Percentiles rank a stretch among this genome's conserved stretches.
Conservation (phyloP, 2,888 invertebrate genomes). For the Luperina nickerlii region DNA sequence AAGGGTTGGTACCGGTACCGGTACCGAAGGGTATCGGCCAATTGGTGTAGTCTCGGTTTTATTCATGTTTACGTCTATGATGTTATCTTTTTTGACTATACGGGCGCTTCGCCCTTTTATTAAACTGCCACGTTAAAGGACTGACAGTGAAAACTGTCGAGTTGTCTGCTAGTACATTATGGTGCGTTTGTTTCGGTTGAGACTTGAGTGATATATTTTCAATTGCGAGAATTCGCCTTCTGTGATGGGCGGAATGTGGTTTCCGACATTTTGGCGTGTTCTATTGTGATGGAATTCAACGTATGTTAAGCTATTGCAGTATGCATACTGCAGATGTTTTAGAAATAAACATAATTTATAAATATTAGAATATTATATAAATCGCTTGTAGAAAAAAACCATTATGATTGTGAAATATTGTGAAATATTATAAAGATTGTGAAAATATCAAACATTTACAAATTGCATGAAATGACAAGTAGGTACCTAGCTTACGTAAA, state of each 20-base stretch:
- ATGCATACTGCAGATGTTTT: slow-evolving; percentile 11
- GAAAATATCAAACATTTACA: not conserved
- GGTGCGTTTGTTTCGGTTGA: slow-evolving; percentile 38
- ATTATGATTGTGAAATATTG: not conserved
- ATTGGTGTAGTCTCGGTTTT: slow-evolving; percentile 78
- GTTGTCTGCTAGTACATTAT: slow-evolving; percentile 53
- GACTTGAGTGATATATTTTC: slow-evolving; percentile 44
- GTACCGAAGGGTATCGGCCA: slow-evolving; percentile 86
- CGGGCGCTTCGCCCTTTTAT: slow-evolving; percentile 86
- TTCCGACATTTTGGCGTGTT: slow-evolving; percentile 43
- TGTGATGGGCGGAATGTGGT: slow-evolving; percentile 44
- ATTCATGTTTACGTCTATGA: slow-evolving; percentile 85
- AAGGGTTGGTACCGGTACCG: slow-evolving; percentile 66
- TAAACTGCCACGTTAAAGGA: slow-evolving; percentile 79
- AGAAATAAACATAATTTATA: not conserved
- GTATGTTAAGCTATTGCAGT: slow-evolving; percentile 18
- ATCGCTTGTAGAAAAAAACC: not conserved
- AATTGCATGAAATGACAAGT: not conserved
- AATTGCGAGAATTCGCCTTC: slow-evolving; percentile 30
- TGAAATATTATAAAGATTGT: not conserved
- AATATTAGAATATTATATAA: not conserved
- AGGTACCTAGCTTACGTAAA: not conserved
- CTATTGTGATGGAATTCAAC: slow-evolving; percentile 19
- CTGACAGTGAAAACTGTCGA: slow-evolving; percentile 71
- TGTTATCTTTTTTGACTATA: slow-evolving; percentile 86